A percentile compares a stretch with the other conserved stretches of the same genome.
Conservation (phyloP, 2,113 vertebrate species). For the Zonotrichia leucophrys region DNA sequence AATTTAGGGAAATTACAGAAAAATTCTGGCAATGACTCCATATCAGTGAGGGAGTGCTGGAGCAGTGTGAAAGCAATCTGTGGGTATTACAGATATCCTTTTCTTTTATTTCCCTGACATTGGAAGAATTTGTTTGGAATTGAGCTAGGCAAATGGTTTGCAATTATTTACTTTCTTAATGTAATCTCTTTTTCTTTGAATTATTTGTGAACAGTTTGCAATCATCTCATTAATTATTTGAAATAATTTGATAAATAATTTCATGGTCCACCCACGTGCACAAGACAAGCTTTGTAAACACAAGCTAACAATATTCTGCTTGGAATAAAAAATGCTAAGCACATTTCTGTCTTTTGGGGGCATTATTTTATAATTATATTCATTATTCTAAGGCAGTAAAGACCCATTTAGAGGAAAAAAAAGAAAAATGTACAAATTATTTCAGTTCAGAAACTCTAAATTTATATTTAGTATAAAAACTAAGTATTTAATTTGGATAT, state of each 20-base stretch:
- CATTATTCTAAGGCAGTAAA: background rate
- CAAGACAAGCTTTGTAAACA: background rate
- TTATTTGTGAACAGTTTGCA: background rate
- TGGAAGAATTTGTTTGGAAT: background rate
- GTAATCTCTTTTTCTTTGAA: background rate
- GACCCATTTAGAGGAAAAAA: background rate
- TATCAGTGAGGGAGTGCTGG: background rate
- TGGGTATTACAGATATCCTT: conserved; percentile 7
- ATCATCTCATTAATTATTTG: background rate
- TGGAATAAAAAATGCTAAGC: background rate
- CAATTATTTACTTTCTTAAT: background rate
- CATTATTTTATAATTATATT: background rate
- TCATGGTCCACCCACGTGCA: background rate
- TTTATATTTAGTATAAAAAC: background rate
- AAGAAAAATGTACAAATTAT: background rate
- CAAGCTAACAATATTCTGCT: background rate
- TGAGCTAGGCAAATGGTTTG: background rate
- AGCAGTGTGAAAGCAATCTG: background rate
- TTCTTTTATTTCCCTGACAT: background rate
- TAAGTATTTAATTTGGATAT: background rate
- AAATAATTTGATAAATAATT: background rate
- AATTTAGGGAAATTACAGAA: conserved; percentile 12
- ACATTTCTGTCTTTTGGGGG: background rate
- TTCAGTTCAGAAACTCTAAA: background rate
- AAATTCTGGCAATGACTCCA: background rate